A percentile compares a stretch with the other conserved stretches of the same genome.
These are phyloP conservation scores for Megaustenia siamemsis DNA, from an alignment of 2,888 invertebrate genomes.

Conservation along the genomic window DNA sequence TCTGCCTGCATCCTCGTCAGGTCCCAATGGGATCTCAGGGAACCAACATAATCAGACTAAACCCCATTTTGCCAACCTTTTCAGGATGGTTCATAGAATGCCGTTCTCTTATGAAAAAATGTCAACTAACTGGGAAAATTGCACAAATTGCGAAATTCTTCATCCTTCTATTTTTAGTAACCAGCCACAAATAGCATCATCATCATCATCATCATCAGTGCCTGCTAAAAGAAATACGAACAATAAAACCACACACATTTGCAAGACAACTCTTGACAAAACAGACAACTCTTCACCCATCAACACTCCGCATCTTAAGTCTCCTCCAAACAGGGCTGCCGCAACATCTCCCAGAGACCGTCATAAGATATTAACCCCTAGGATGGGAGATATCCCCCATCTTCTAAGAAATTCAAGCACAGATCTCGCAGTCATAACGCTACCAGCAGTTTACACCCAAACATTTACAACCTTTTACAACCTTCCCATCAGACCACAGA, in stretches of 20 bases:
- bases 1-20: constrained; percentile 32
- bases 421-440: not conserved
- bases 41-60: constrained; percentile 24
- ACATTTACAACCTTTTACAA: not conserved
- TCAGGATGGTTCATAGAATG: constrained; percentile 48
- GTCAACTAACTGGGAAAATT: too few relatives aligned
- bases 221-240: not conserved
- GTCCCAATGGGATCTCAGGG: not conserved
- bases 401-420: constrained; percentile 32
- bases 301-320: not conserved
- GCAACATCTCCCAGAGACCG: not conserved
- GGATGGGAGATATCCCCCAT: not conserved
- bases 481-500: not conserved
- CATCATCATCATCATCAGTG: not conserved
- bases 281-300: not conserved
- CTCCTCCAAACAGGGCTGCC: not conserved
- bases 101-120: not conserved
- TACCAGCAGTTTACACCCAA: not conserved
- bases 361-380: not conserved
- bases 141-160: too few relatives aligned
- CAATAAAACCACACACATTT: not conserved
- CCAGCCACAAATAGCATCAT: too few relatives aligned
- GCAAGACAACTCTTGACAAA: constrained; percentile 6
- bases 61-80: constrained; percentile 55
- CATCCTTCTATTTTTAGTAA: too few relatives aligned